phyloP scores from a whole-genome alignment of 2,113 vertebrate species.

The Urocynchramus pylzowi region DNA sequence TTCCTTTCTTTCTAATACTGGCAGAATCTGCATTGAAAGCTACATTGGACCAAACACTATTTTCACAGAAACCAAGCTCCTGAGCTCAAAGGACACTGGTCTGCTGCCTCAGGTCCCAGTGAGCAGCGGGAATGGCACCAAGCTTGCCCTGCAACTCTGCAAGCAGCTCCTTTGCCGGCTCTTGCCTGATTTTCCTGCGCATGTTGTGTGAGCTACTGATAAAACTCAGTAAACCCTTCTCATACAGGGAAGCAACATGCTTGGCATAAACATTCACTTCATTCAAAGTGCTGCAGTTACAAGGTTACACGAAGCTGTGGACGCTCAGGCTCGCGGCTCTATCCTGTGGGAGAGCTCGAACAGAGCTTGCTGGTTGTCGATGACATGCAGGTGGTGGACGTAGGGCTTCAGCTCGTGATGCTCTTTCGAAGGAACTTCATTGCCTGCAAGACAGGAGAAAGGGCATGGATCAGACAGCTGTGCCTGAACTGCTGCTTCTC shows the following conservation, averaged over 20 bases:
- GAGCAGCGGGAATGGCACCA: neutral
- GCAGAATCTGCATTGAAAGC: slow-evolving; percentile 19
- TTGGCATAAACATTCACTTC: slow-evolving; percentile 63
- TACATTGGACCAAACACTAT: slow-evolving; percentile 22
- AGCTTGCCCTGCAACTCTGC: neutral
- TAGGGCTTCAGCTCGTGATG: slow-evolving; percentile 86
- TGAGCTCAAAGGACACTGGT: slow-evolving; percentile 10
- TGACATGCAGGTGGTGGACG: slow-evolving; percentile 86
- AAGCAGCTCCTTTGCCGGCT: slow-evolving; percentile 30
- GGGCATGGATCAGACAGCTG: neutral
- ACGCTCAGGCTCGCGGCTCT: slow-evolving; percentile 83
- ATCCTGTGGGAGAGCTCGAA: slow-evolving; percentile 95
- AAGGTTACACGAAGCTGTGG: neutral
- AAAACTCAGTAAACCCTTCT: slow-evolving; percentile 79
- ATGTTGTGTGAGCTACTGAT: slow-evolving; percentile 69
- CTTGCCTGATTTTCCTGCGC: slow-evolving; percentile 23
- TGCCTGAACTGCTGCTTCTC: neutral
- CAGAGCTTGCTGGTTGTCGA: slow-evolving; percentile 95
- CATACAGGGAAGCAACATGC: slow-evolving; percentile 68
- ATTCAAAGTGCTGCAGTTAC: slow-evolving; percentile 59
- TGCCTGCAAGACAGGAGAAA: slow-evolving; percentile 73
- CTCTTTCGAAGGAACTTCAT: slow-evolving; percentile 84
- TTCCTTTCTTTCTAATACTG: slow-evolving; percentile 11
- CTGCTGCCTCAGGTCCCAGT: neutral
- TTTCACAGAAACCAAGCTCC: slow-evolving; percentile 43